Conservation (phyloP, 1,140 invertebrate species). For the Hylaeus volcanicus region DNA sequence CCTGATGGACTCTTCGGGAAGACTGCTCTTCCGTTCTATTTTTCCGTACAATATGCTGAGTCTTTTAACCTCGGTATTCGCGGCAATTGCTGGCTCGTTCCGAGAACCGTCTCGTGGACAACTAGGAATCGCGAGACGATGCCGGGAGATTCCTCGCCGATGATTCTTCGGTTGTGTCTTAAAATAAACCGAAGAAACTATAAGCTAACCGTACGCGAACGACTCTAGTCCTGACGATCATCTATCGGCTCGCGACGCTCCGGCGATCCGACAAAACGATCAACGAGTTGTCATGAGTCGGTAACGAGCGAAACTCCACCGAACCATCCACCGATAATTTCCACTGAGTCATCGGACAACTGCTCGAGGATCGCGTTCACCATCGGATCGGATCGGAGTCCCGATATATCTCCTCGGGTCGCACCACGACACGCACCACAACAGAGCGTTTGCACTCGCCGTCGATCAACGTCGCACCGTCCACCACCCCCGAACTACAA, state of each 20-base stretch:
- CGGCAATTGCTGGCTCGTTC: not conserved
- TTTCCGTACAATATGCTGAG: not conserved
- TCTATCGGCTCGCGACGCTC: not conserved
- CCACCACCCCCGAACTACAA: constrained; percentile 8
- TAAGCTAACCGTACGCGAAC: not conserved
- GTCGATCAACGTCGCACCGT: not conserved
- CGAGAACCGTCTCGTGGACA: not conserved
- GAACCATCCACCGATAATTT: not conserved
- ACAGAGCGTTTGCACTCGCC: not conserved
- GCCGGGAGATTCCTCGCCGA: too few relatives aligned
- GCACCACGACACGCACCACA: constrained; percentile 17
- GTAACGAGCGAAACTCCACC: not conserved
- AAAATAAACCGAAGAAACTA: not conserved
- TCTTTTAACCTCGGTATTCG: not conserved
- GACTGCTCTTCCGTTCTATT: not conserved
- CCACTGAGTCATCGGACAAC: not conserved
- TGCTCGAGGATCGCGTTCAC: not conserved
- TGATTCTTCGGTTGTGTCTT: not conserved
- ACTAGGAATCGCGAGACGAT: not conserved
- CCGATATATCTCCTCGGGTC: not conserved
- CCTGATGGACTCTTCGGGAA: not conserved
- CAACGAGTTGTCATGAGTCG: not conserved
- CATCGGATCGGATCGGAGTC: not conserved
- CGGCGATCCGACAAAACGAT: not conserved
- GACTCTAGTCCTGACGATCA: not conserved